Evolutionary conservation across 1,140 invertebrate species (phyloP).

Genomic region (Hypothenemus hampei): DNA sequence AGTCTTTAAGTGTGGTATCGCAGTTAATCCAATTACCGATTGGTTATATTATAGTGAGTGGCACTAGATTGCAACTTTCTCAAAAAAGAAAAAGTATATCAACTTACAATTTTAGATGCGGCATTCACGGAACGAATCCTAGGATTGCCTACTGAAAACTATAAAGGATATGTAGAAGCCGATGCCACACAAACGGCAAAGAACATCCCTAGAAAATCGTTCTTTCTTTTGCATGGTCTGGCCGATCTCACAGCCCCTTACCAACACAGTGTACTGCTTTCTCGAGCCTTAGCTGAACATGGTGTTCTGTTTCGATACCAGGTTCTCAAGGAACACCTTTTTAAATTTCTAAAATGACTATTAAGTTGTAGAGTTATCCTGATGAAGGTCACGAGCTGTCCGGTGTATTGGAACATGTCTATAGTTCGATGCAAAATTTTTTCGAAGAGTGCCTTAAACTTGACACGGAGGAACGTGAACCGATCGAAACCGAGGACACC

Average conservation of each 20-base stretch:
- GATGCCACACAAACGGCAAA: slow-evolving; percentile 82
- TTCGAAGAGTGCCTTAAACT: slow-evolving; percentile 77
- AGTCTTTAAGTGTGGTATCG: slow-evolving; percentile 86
- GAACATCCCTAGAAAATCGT: slow-evolving; percentile 77
- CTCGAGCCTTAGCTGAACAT: slow-evolving; percentile 77
- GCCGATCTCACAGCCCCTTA: slow-evolving; percentile 88
- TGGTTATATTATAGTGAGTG: slow-evolving; percentile 94
- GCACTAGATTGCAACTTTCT: too few species aligned
- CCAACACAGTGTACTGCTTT: slow-evolving; percentile 83
- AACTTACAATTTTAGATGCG: slow-evolving; percentile 62
- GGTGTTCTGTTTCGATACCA: slow-evolving; percentile 87
- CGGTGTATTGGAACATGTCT: slow-evolving; percentile 76
- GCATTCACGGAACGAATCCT: slow-evolving; percentile 92
- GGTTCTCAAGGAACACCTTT: slow-evolving; percentile 50
- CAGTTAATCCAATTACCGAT: slow-evolving; percentile 89
- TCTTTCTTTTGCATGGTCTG: slow-evolving; percentile 86
- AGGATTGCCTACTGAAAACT: slow-evolving; percentile 82
- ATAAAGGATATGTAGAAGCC: slow-evolving; percentile 86
- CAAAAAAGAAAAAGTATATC: slow-evolving; percentile 1
- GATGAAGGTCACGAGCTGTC: slow-evolving; percentile 73
- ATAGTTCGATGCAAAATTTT: slow-evolving; percentile 80
- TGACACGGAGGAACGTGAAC: slow-evolving; percentile 61
- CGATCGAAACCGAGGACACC: slow-evolving; percentile 35
- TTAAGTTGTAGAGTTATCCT: slow-evolving; percentile 64
- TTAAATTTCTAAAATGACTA: not conserved